Conservation (phyloP, 2,797 vertebrate species). For the Gallinago solitaria region DNA sequence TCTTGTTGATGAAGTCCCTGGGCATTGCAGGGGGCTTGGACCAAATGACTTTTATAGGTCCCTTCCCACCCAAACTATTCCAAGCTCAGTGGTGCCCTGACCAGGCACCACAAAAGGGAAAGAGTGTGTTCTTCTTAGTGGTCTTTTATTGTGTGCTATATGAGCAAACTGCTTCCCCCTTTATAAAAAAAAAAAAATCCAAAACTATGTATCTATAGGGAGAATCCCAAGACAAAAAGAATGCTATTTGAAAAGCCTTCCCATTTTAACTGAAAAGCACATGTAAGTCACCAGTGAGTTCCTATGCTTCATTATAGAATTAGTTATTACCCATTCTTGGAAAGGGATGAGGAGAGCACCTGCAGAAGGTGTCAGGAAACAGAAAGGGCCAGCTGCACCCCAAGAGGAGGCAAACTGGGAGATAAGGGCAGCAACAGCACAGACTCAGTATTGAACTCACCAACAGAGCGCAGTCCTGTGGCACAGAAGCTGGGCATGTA, state of each 20-base stretch:
- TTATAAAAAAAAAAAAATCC: neutral
- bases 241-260: neutral
- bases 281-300: neutral
- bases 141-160: neutral
- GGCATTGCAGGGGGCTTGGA: too few species aligned
- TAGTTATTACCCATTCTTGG: neutral
- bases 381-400: neutral
- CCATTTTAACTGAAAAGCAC: neutral
- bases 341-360: neutral
- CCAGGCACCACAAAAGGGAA: neutral
- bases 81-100: neutral
- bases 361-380: neutral
- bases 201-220: neutral
- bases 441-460: neutral
- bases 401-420: neutral
- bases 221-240: neutral
- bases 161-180: neutral
- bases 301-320: neutral
- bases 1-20: neutral
- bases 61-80: neutral
- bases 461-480: fast-evolving
- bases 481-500: neutral
- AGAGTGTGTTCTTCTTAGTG: neutral
- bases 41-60: neutral
- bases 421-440: neutral